Base-by-base conservation (phyloP, 2,113 vertebrate genomes). In the Lontra canadensis region DNA sequence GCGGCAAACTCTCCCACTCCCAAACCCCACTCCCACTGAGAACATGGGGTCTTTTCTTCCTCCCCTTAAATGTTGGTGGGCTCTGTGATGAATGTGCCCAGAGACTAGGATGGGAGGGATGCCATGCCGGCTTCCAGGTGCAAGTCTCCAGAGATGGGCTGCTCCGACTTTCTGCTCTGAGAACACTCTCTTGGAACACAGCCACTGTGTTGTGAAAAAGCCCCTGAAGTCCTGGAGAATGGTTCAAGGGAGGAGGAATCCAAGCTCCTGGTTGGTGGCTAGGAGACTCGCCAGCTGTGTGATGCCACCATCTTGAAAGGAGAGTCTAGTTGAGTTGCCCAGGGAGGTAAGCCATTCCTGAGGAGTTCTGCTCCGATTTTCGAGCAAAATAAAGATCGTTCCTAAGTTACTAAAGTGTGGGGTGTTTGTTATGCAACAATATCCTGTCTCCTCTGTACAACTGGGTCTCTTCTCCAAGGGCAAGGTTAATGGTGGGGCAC, bases 401-500 rank as follows among this genome's bases (percentile, higher is more conserved):
- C 31, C n/a, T 13, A 49, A 29, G 55, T 39, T 31, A 52, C n/a
- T 55, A 1, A 91, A 57, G 59, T 65, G 55, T 34, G 18, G 31
- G 42, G 61, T 26, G 31, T 42, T 44, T 21, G 4, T 31, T 42
- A 36, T 0, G 18, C 13, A 57, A 34, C 25, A 34, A 55, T 23
- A 8, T 57, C n/a, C 20, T 15, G 9, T 10, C 61, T 73, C 59
- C 49, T 13, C 1, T 4, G 47, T 13, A 25, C 47, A 18, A 29
- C 21, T 13, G 26, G 52, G 74, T 61, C 39, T 47, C 63, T 7
- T 52, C 31, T 34, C 44, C 88, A 21, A 29, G 36, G 7, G 17
- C 12, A 1, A 0, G 61, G 42, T 0, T 2, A 55, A 8, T 8
- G 14, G 47, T 26, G 67, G 6, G 44, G 57, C 25, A 4, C 1